phyloP scores from a whole-genome alignment of 2,797 vertebrate species.

The Spondyliosoma cantharus region DNA sequence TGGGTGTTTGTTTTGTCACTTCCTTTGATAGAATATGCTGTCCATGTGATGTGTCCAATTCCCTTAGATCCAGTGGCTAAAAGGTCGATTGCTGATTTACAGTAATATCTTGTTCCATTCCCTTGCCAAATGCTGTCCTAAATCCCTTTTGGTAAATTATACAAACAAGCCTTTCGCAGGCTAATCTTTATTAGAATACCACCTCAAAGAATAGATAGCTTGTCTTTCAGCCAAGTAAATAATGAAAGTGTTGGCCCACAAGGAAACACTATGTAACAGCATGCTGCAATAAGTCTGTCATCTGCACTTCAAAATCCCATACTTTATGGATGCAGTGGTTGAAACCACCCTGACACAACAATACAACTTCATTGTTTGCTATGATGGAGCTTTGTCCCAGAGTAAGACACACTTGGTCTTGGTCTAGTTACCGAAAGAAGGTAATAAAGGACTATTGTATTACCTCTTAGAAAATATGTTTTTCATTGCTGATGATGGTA shows the following conservation, averaged over 20 bases:
- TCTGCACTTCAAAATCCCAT: neutral
- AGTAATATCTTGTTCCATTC: slow-evolving; percentile 11
- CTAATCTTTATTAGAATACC: slow-evolving; percentile 25
- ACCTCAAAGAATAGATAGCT: neutral
- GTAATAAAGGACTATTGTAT: neutral
- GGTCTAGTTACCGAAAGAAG: neutral
- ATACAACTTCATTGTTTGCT: neutral
- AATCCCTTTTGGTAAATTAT: neutral
- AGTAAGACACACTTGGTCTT: neutral
- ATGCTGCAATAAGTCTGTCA: slow-evolving; percentile 6
- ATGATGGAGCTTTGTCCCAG: neutral
- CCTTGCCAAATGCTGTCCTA: slow-evolving; percentile 14
- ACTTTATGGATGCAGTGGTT: neutral
- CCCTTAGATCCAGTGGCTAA: neutral
- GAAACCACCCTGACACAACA: neutral
- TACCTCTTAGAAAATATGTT: neutral
- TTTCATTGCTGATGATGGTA: neutral
- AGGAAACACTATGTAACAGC: neutral
- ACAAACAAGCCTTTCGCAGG: neutral
- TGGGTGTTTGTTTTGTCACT: neutral
- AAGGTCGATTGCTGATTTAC: slow-evolving; percentile 12
- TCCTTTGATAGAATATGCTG: neutral
- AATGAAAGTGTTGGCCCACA: neutral
- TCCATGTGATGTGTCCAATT: slow-evolving; percentile 6
- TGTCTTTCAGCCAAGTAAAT: neutral